phyloP scores from a whole-genome alignment of 2,888 invertebrate species.

The Thymelicus sylvestris region DNA sequence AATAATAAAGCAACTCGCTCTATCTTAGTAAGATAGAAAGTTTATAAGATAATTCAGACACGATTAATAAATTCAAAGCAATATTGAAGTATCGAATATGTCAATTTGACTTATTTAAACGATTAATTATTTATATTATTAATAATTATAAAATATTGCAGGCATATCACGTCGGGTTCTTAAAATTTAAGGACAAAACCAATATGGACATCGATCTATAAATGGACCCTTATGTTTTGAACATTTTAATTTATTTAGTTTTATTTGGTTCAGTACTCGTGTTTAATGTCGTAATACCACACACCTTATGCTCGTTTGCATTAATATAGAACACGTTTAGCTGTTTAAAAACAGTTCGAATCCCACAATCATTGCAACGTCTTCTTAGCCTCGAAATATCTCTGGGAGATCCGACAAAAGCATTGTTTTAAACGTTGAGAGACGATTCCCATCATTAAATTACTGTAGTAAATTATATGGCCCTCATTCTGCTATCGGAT shows the following conservation, averaged over 20 bases:
- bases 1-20: conserved; percentile 13
- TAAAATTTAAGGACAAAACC: neutral
- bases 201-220: too few relatives aligned
- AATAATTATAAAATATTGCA: conserved; percentile 6
- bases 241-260: neutral
- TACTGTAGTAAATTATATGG: conserved; percentile 49
- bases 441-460: conserved; percentile 43
- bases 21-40: conserved; percentile 24
- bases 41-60: conserved; percentile 20
- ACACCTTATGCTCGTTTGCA: neutral
- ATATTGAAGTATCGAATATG: conserved; percentile 22
- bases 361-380: conserved; percentile 1
- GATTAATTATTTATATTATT: too few relatives aligned
- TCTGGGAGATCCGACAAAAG: conserved; percentile 35
- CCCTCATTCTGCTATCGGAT: conserved; percentile 48
- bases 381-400: conserved; percentile 7
- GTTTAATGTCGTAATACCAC: neutral
- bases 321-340: neutral
- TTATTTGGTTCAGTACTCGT: too few relatives aligned
- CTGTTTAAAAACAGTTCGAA: neutral
- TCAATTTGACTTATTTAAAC: conserved; percentile 26
- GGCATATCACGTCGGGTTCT: neutral
- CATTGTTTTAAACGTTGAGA: conserved; percentile 42
- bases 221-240: neutral
- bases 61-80: conserved; percentile 15